Conservation (phyloP, 2,113 vertebrate species). For the Eonycteris spelaea region DNA sequence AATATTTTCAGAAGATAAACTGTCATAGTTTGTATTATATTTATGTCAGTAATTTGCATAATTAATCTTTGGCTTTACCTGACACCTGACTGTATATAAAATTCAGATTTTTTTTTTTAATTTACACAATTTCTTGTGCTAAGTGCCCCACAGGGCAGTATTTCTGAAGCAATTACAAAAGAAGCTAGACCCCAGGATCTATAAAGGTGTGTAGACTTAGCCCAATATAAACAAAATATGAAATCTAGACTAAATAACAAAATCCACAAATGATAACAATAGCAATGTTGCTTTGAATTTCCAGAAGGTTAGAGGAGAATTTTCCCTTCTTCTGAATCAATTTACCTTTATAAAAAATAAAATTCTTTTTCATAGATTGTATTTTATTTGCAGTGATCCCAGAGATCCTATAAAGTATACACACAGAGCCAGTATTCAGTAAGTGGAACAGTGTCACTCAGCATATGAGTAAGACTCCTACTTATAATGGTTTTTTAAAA, state of each 20-base stretch:
- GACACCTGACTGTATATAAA: not conserved
- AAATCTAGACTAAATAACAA: slow-evolving; percentile 52
- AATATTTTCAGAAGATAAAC: not conserved
- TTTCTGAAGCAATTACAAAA: slow-evolving; percentile 27
- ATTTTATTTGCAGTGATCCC: slow-evolving; percentile 4
- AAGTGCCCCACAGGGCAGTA: not conserved
- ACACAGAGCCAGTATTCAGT: slow-evolving; percentile 2
- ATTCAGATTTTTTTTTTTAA: not conserved
- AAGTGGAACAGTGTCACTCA: slow-evolving; percentile 26
- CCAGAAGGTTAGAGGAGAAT: not conserved
- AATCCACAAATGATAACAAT: not conserved
- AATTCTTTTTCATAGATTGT: slow-evolving; percentile 2
- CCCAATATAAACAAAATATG: slow-evolving; percentile 26
- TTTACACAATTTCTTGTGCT: not conserved
- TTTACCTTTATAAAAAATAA: slow-evolving; percentile 44
- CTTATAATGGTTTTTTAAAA: slow-evolving; percentile 32
- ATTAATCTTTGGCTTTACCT: not conserved
- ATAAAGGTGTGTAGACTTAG: not conserved
- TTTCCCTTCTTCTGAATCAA: slow-evolving; percentile 5
- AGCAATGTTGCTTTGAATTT: slow-evolving; percentile 1
- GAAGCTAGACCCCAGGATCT: not conserved
- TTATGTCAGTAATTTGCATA: slow-evolving; percentile 19
- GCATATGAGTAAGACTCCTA: slow-evolving; percentile 37
- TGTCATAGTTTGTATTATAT: not conserved
- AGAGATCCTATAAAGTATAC: slow-evolving; percentile 21